These are phyloP conservation scores for Drosophila melanogaster DNA, from an alignment of 1,140 invertebrate species.

Conservation along the genomic window Release_6_plus_ISO1_MT NT_033779.5:1093001-1093500, in stretches of 20 bases:
- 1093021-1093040: not conserved
- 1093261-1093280: no score
- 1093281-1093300: not conserved
- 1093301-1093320: not conserved
- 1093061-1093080: no score
- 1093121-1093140: slow-evolving; percentile 64
- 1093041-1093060: slow-evolving; percentile 6
- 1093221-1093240: no score
- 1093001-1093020: slow-evolving; percentile 51
- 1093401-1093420: slow-evolving; percentile 27
- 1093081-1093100: no score
- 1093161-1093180: slow-evolving; percentile 9
- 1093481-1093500: slow-evolving; percentile 80
- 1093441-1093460: slow-evolving; percentile 38
- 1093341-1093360: slow-evolving; percentile 58
- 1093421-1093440: slow-evolving; percentile 2
- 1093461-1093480: slow-evolving; percentile 51
- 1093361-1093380: slow-evolving; percentile 42
- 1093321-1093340: slow-evolving; percentile 1
- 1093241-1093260: no score
- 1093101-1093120: slow-evolving; percentile 15
- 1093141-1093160: slow-evolving; percentile 58
- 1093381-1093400: slow-evolving; percentile 66
- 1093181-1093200: slow-evolving; percentile 2
- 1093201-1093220: slow-evolving; percentile 1